Percentiles rank a stretch among this genome's conserved stretches.
Conservation (phyloP, 35 echinoderm and acorn worm genomes). For the Diadema setosum region DNA sequence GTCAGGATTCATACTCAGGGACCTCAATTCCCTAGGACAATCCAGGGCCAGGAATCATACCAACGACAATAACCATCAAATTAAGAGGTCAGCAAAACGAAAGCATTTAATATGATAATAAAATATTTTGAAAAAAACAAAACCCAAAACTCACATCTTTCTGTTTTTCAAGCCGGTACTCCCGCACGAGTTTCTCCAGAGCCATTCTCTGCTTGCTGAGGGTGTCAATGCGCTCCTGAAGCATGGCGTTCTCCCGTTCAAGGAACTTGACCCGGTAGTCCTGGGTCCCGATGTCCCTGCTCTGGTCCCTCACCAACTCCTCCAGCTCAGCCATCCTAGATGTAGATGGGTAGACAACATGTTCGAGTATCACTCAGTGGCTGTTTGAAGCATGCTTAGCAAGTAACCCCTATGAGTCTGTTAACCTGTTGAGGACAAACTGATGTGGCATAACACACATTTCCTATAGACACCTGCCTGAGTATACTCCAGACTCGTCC, state of each 20-base stretch:
- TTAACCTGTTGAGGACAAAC: not conserved
- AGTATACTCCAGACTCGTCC: no score
- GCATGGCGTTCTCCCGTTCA: constrained; percentile 83
- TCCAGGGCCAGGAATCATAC: no score
- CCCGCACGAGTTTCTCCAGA: constrained; percentile 87
- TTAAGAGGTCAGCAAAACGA: no score
- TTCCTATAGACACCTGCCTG: no score
- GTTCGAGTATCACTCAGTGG: no score
- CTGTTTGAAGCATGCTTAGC: not conserved
- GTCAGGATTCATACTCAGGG: no score
- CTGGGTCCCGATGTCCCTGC: constrained; percentile 58
- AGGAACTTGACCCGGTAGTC: constrained; percentile 94
- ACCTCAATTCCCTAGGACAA: no score
- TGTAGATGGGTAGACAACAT: not conserved
- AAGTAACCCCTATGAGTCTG: not conserved
- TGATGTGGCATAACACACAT: no score
- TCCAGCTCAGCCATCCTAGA: constrained; percentile 74
- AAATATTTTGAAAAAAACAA: no score
- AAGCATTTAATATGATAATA: no score
- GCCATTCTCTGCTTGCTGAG: constrained; percentile 72
- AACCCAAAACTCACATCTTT: constrained; percentile 90
- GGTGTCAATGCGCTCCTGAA: constrained; percentile 78
- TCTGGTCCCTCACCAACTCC: constrained; percentile 58
- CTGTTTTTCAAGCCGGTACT: constrained; percentile 92
- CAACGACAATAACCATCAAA: no score